These are phyloP conservation scores for Rhineura floridana DNA, from an alignment of 2,113 vertebrate genomes.

Conservation along the genomic window DNA sequence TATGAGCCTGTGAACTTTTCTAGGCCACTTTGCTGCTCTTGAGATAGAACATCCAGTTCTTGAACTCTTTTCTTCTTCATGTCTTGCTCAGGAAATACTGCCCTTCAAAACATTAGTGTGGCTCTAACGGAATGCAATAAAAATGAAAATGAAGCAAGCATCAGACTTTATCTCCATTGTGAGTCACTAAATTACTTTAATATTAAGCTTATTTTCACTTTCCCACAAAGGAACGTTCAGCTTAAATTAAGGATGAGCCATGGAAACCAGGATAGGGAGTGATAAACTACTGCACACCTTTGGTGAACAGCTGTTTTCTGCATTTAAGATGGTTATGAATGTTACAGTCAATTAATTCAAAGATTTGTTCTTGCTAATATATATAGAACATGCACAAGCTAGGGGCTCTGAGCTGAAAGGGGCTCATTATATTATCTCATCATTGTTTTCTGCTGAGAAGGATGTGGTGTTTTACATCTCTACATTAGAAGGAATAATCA, in stretches of 20 bases:
- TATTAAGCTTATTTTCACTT: slow-evolving; percentile 42
- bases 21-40: neutral
- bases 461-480: neutral
- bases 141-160: neutral
- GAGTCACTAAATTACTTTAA: slow-evolving; percentile 36
- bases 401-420: neutral
- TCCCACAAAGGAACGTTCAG: slow-evolving; percentile 30
- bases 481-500: neutral
- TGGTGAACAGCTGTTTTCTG: slow-evolving; percentile 25
- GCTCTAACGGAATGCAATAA: neutral
- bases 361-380: slow-evolving; percentile 23
- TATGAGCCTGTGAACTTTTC: neutral
- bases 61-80: too few species aligned
- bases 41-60: neutral
- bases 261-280: slow-evolving; percentile 7
- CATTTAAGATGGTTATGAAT: slow-evolving; percentile 36
- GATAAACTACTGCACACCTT: slow-evolving; percentile 14
- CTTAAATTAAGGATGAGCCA: slow-evolving; percentile 37
- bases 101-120: neutral
- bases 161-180: neutral
- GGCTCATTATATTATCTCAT: neutral
- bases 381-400: slow-evolving; percentile 2
- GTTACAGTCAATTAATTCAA: slow-evolving; percentile 39
- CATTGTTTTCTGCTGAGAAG: neutral
- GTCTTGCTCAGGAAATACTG: neutral